phyloP scores from a whole-genome alignment of 2,888 invertebrate genomes.

The Ormyrus pomaceus region DNA sequence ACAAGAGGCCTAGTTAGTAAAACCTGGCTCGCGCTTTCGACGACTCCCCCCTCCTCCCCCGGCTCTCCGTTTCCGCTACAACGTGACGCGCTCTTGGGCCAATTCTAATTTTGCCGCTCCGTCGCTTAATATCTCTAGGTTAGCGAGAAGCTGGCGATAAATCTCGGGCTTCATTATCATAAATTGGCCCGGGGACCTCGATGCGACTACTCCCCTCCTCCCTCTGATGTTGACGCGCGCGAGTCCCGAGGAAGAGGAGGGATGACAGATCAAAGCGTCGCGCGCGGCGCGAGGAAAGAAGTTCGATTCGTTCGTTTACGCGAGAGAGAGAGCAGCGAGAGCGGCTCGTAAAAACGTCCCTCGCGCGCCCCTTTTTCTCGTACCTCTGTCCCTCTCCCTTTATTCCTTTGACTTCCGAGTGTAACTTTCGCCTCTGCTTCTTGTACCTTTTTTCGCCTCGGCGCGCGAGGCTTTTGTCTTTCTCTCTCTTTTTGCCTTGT shows the following conservation, averaged over 20 bases:
- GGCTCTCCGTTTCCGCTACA: not conserved
- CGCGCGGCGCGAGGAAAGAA: slow-evolving; percentile 58
- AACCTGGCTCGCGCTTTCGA: slow-evolving; percentile 47
- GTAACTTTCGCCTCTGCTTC: slow-evolving; percentile 23
- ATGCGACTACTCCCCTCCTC: slow-evolving; percentile 30
- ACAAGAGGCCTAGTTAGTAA: slow-evolving; percentile 51
- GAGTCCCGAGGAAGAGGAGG: slow-evolving; percentile 39
- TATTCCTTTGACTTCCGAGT: slow-evolving; percentile 23
- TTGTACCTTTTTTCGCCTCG: slow-evolving; percentile 1
- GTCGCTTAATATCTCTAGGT: slow-evolving; percentile 68
- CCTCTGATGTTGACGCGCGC: slow-evolving; percentile 63
- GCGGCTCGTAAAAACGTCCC: slow-evolving; percentile 62
- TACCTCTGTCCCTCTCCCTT: not conserved
- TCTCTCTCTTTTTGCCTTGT: slow-evolving; percentile 1
- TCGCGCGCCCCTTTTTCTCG: not conserved
- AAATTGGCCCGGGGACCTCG: slow-evolving; percentile 65
- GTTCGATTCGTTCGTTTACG: slow-evolving; percentile 66
- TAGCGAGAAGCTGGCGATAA: slow-evolving; percentile 69
- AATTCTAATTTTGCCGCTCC: slow-evolving; percentile 69
- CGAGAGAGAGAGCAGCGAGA: slow-evolving; percentile 5
- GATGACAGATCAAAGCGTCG: slow-evolving; percentile 67
- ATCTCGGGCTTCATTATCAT: slow-evolving; percentile 72
- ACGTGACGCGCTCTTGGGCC: slow-evolving; percentile 58
- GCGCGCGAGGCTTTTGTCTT: slow-evolving; percentile 26
- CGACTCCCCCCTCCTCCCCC: slow-evolving; percentile 1